Percentiles rank a stretch among this genome's conserved stretches.
These are phyloP conservation scores for Lucifuga dentata DNA, from an alignment of 2,113 vertebrate species.

Conservation along the genomic window DNA sequence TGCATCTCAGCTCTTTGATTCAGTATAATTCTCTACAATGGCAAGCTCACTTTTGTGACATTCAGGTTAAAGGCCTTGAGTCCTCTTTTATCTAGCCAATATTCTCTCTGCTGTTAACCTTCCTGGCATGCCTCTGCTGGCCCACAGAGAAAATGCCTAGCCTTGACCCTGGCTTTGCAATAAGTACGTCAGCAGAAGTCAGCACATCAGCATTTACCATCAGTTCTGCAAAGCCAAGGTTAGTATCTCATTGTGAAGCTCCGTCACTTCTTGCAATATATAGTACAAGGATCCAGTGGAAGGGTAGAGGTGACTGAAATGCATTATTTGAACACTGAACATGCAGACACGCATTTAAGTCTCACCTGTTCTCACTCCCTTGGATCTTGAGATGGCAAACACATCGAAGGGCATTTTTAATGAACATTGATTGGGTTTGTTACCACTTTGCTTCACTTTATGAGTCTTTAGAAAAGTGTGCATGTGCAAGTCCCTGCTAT, in stretches of 20 bases:
- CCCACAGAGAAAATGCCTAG: constrained; percentile 16
- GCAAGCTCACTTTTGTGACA: background rate
- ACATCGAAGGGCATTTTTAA: constrained; percentile 51
- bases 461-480: background rate
- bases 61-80: constrained; percentile 9
- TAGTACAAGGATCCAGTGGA: constrained; percentile 19
- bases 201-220: constrained; percentile 45
- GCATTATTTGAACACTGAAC: constrained; percentile 56
- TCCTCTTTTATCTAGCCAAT: background rate
- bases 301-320: constrained; percentile 7
- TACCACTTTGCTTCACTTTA: constrained; percentile 13
- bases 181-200: constrained; percentile 17
- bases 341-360: constrained; percentile 11
- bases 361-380: constrained; percentile 1
- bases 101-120: constrained; percentile 1
- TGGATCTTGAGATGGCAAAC: constrained; percentile 21
- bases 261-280: constrained; percentile 46
- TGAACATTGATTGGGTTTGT: constrained; percentile 43
- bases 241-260: constrained; percentile 40
- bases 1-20: constrained; percentile 1
- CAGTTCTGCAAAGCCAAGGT: constrained; percentile 48
- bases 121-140: too few species aligned
- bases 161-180: constrained; percentile 53
- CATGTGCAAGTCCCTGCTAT: constrained; percentile 19
- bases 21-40: background rate